Percentiles rank a stretch among this genome's conserved stretches.
phyloP scores from a whole-genome alignment of 2,797 vertebrate species.

The Myotis planiceps region DNA sequence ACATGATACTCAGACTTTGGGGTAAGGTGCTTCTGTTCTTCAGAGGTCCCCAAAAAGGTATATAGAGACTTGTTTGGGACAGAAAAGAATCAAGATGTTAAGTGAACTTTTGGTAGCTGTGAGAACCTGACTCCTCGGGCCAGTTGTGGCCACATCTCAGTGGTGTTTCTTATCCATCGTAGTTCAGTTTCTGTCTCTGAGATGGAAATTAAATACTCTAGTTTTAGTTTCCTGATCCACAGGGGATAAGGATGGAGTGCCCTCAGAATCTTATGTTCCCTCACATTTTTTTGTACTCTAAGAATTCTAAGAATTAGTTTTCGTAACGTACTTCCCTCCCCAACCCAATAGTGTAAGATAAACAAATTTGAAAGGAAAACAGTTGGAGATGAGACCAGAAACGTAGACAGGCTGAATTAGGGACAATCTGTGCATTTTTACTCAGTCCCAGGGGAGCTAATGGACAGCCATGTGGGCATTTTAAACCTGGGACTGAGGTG shows the following conservation, averaged over 20 bases:
- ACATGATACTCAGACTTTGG: neutral
- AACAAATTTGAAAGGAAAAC: neutral
- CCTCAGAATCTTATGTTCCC: neutral
- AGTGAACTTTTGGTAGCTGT: neutral
- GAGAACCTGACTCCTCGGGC: neutral
- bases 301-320: conserved; percentile 19
- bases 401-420: too few species aligned
- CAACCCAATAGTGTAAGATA: neutral
- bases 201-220: neutral
- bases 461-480: neutral
- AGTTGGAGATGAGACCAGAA: neutral
- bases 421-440: too few species aligned
- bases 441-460: neutral
- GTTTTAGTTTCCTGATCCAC: neutral
- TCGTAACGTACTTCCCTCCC: neutral
- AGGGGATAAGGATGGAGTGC: neutral
- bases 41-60: neutral
- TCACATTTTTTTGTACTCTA: neutral
- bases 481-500: neutral
- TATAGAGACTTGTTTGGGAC: neutral
- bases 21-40: neutral
- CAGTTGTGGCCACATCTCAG: neutral
- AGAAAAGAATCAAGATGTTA: neutral
- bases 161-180: neutral
- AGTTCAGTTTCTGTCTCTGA: conserved; percentile 12